Conservation (phyloP, 2,797 vertebrate species). For the Rhinatrema bivittatum region DNA sequence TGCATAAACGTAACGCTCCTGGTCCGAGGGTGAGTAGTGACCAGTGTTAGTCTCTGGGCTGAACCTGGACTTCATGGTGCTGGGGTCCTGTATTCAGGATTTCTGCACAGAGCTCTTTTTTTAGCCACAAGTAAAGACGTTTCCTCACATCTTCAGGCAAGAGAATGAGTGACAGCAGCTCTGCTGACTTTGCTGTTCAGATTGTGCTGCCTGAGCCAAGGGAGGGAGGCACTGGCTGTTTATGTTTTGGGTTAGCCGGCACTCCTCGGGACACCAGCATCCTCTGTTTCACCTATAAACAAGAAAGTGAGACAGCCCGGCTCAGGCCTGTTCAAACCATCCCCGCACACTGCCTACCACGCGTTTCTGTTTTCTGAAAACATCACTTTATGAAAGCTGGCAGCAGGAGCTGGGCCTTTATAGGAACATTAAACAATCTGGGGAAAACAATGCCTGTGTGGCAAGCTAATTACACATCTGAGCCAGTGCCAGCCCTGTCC, state of each 20-base stretch:
- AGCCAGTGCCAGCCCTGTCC: neutral
- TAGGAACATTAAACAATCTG: slow-evolving; percentile 38
- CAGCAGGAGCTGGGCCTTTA: slow-evolving; percentile 32
- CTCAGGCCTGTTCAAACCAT: slow-evolving; percentile 60
- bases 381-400: slow-evolving; percentile 55
- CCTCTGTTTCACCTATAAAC: slow-evolving; percentile 64
- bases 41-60: too few species aligned
- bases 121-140: too few species aligned
- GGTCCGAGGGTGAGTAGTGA: too few species aligned
- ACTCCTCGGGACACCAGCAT: slow-evolving; percentile 38
- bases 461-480: slow-evolving; percentile 23
- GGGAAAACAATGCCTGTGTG: slow-evolving; percentile 32
- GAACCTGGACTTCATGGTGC: too few species aligned
- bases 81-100: too few species aligned
- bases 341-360: slow-evolving; percentile 45
- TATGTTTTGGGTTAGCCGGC: slow-evolving; percentile 55
- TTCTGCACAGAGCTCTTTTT: too few species aligned
- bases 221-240: slow-evolving; percentile 28
- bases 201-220: slow-evolving; percentile 13
- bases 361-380: slow-evolving; percentile 45
- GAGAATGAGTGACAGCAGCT: too few species aligned
- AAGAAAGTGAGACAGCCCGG: slow-evolving; percentile 53
- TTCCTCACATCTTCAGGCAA: too few species aligned
- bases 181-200: slow-evolving; percentile 30
- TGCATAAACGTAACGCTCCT: too few species aligned